Evolutionary conservation across 2,113 vertebrate genomes (phyloP).

Genomic region (Mormyrus lacerda): DNA sequence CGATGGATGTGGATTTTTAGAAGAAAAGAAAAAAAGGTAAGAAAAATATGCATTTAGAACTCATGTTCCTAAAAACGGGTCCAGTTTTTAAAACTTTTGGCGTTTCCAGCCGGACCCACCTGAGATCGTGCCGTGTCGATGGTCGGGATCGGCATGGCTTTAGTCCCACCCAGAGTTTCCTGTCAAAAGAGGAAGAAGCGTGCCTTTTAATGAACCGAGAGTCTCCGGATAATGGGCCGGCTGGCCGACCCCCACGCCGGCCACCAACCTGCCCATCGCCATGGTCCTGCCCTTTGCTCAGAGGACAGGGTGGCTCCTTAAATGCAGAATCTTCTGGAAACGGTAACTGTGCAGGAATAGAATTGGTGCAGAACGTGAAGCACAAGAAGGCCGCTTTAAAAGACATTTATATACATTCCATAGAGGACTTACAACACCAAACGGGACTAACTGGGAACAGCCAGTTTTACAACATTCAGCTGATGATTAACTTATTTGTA

Average conservation of each 20-base stretch:
- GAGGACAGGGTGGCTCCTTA: slow-evolving; percentile 59
- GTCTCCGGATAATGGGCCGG: neutral
- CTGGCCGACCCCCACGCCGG: neutral
- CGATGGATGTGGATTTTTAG: neutral
- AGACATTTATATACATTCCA: neutral
- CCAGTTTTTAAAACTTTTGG: neutral
- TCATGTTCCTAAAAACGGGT: neutral
- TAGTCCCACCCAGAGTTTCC: slow-evolving; percentile 54
- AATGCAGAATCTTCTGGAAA: slow-evolving; percentile 58
- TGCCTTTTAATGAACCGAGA: neutral
- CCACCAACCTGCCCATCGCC: slow-evolving; percentile 49
- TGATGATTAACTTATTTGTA: neutral
- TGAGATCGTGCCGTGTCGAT: slow-evolving; percentile 77
- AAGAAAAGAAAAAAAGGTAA: neutral
- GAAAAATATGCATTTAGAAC: neutral
- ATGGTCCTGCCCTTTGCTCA: slow-evolving; percentile 44
- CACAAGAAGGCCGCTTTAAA: neutral
- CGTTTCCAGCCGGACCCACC: slow-evolving; percentile 54
- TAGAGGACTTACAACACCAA: neutral
- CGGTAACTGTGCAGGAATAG: slow-evolving; percentile 31
- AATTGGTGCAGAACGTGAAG: neutral
- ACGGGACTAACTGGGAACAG: neutral
- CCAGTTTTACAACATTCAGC: neutral
- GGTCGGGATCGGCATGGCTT: slow-evolving; percentile 74
- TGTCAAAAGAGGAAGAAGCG: slow-evolving; percentile 36